Evolutionary conservation across 2,797 vertebrate species (phyloP), one percentile per base, ranked within the genome.

Genomic region (Brotula barbata): DNA sequence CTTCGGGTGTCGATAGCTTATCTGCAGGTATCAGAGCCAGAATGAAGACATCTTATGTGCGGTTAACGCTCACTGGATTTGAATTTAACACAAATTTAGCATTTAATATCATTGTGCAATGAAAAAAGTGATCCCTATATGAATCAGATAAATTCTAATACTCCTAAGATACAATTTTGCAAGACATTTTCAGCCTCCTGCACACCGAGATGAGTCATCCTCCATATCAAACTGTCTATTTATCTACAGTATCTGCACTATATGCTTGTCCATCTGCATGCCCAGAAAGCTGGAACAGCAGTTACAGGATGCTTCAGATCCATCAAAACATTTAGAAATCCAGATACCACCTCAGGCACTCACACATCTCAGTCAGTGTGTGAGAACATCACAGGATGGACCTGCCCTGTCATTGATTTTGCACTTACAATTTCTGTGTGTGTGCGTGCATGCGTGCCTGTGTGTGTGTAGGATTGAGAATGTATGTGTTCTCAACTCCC

Each of bases 281-380:
- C 51, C 62, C 53, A 55, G 68, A 74, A 58, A 68, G 63, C 51
- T 64, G 52, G 49, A 80, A 72, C 53, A 69, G 58, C 43, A 49
- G 73, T 71, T 71, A 73, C 56, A 82, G 67, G 71, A 80, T 67
- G 67, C 62, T 54, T 46, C 69, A 73, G 81, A 83, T 83, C 73
- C 69, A 83, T 83, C 78, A 69, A 66, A 87, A 82, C 78, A 85
- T 82, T 82, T 72, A 77, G 71, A 80, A 71, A 75, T 69, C 77
- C 77, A 72, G 60, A 82, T 53, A 68, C 49, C 79, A 81, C 83
- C 81, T 79, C 75, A 40, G 84, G 73, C 77, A 66, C 58, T 55
- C 70, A 71, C 73, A 72, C 70, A 81, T 80, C 69, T 69, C 76
- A 64, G 68, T 63, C 72, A 31, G 81, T 80, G 82, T 81, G 73